Evolutionary conservation across 2,888 invertebrate genomes (phyloP).

Genomic region (Platycnemis pennipes): DNA sequence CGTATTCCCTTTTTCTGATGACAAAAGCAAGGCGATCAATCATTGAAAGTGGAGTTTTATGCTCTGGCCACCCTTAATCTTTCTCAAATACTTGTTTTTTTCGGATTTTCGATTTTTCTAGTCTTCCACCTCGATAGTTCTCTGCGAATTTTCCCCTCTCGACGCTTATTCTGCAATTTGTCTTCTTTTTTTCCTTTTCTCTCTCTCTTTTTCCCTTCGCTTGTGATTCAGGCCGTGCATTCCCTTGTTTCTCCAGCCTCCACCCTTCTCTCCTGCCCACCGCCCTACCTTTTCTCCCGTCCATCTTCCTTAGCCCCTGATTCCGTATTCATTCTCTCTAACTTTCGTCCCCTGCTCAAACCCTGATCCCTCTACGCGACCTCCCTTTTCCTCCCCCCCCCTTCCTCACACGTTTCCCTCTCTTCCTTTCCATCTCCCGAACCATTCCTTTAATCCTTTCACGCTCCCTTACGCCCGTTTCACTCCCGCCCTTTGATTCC

Average conservation of each 20-base stretch:
- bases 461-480: background rate
- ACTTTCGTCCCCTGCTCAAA: background rate
- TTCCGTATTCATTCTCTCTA: conserved; percentile 21
- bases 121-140: background rate
- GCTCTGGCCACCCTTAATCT: background rate
- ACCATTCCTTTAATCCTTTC: conserved; percentile 4
- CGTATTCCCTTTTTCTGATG: background rate
- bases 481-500: background rate
- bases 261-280: background rate
- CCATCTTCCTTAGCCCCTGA: background rate
- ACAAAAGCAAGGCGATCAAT: conserved; percentile 26
- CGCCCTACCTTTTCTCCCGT: background rate
- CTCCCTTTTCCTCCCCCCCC: background rate
- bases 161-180: conserved; percentile 13
- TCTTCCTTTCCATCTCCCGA: background rate
- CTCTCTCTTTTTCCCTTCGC: background rate
- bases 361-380: no score
- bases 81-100: background rate
- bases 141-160: background rate
- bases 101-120: background rate
- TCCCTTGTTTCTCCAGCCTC: background rate
- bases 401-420: background rate
- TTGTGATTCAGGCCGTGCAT: background rate
- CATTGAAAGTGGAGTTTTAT: background rate
- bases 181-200: background rate